Evolutionary conservation across 2,113 vertebrate genomes (phyloP).

Genomic region (Rhagologus leucostigma): DNA sequence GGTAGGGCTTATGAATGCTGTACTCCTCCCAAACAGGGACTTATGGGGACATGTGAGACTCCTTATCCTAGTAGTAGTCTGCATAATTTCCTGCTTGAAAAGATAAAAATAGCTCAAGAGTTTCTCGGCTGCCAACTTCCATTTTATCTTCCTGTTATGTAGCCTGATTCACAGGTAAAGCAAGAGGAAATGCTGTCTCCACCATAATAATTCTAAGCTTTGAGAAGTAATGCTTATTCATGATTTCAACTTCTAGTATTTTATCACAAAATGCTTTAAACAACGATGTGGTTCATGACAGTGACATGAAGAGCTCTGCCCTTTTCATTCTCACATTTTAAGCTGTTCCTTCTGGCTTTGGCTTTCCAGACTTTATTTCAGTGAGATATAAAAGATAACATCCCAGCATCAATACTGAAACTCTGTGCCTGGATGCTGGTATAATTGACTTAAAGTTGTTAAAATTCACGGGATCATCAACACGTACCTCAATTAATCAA

Average conservation of each 20-base stretch:
- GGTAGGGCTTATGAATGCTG: neutral
- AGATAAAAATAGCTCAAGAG: neutral
- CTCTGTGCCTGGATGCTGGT: neutral
- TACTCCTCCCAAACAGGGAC: neutral
- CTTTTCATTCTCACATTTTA: neutral
- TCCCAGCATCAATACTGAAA: neutral
- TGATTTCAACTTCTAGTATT: neutral
- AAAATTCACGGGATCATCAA: slow-evolving; percentile 37
- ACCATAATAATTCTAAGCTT: neutral
- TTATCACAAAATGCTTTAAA: neutral
- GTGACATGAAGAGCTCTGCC: neutral
- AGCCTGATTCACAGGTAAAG: neutral
- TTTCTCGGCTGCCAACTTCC: neutral
- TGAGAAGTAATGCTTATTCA: neutral
- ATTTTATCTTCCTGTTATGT: neutral
- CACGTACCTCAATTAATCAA: neutral
- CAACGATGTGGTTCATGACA: rapidly evolving
- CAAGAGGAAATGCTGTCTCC: neutral
- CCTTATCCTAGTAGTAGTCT: neutral
- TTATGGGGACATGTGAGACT: neutral
- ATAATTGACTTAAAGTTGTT: slow-evolving; percentile 41
- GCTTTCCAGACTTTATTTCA: neutral
- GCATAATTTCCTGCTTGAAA: neutral
- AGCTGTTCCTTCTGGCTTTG: neutral
- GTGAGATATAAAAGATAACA: neutral